Base-by-base conservation (phyloP, 2,888 invertebrate species). In the Listrodromus nycthemerus region DNA sequence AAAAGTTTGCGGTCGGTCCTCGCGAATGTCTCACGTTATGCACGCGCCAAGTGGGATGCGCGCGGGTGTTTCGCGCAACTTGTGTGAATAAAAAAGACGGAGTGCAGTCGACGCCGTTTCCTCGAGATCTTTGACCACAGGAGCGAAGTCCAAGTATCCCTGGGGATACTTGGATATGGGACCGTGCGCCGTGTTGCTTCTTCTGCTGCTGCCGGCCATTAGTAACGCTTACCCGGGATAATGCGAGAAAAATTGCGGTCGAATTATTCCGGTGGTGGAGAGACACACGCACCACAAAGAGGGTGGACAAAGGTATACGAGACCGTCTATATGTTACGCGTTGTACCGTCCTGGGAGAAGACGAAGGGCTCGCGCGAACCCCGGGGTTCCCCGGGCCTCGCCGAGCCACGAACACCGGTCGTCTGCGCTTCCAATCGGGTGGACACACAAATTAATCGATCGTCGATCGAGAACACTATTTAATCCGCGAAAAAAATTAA, bases 191-290 rank as follows among this genome's bases (percentile, higher is more conserved):
- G 58, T 67, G 41, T 45, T 45, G 41, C 41, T 19, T 58, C 52
- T 55, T 21, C 55, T 80, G 73, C 55, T 78, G 50, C 69, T 74
- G 75, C 67, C 55, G 76, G 66, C 89, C 89, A 91, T 91, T 91
- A 91, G 91, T 91, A 91, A 91, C 89, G 91, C 91, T 91, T 91
- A 91, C 89, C 89, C 87, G 61, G 85, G 87, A 90, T 91, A 91
- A 91, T 89, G 89, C 89, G 89, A 91, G 91, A 91, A 88, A 91
- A 91, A 91, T 91, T 89, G 88, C 87, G 85, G 89, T 90, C 88
- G 89, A 89, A 89, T 89, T 91, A 90, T 90, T 89, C 89, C 86
- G 80, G 82, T 85, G 88, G 91, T 88, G 86, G 83, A 78, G 86
- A 52, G 50, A 66, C 66, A 73, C 69, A 55, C 71, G 63, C 65